Conservation (phyloP, 2,888 invertebrate species). For the Synergus japonicus region DNA sequence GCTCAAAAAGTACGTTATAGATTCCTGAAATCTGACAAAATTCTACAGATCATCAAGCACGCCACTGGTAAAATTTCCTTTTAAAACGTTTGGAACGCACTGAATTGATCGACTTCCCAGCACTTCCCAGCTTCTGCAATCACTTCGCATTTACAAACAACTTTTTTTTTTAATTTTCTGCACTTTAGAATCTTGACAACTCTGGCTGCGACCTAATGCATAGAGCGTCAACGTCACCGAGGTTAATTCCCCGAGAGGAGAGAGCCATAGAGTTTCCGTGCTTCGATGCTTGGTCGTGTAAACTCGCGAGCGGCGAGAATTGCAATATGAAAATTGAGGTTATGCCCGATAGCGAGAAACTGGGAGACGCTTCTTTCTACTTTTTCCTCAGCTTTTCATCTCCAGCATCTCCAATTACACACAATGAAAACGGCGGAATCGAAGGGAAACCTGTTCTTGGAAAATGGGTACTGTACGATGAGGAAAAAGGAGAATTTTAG, state of each 20-base stretch:
- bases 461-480: not conserved
- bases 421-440: not conserved
- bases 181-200: constrained; percentile 21
- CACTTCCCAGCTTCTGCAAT: not conserved
- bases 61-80: not conserved
- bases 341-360: constrained; percentile 37
- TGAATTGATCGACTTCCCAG: not conserved
- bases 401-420: not conserved
- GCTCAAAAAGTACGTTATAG: not conserved
- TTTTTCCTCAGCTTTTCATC: not conserved
- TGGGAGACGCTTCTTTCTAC: not conserved
- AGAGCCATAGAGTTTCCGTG: not conserved
- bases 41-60: not conserved
- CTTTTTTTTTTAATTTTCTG: constrained; percentile 6
- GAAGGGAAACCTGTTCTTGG: not conserved
- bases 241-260: not conserved
- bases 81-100: not conserved
- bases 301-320: constrained; percentile 18
- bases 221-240: not conserved
- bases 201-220: not conserved
- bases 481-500: not conserved
- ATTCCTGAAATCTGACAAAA: not conserved
- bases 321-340: constrained; percentile 45
- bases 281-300: constrained; percentile 2
- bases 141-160: not conserved